phyloP scores from a whole-genome alignment of 2,888 invertebrate species.

The Aspidiotus rigidus region DNA sequence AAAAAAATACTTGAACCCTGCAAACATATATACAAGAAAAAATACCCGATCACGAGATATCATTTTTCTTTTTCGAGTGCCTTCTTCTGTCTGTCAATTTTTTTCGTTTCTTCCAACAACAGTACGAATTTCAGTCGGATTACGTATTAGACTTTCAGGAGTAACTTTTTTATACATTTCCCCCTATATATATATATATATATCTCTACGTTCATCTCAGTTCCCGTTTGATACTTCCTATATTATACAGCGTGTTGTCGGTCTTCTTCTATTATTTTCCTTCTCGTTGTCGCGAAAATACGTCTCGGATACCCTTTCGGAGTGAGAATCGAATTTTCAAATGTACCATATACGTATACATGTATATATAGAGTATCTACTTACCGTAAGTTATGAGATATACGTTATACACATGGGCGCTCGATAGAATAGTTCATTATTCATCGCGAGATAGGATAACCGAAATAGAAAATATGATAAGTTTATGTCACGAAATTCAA shows the following conservation, averaged over 20 bases:
- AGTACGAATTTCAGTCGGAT: constrained; percentile 14
- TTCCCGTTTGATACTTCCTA: constrained; percentile 1
- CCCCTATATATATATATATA: no score
- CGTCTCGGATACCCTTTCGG: constrained; percentile 2
- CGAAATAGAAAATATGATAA: constrained; percentile 34
- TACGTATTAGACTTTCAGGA: constrained; percentile 26
- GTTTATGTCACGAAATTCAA: constrained; percentile 33
- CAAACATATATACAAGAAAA: not conserved
- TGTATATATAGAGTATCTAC: no score
- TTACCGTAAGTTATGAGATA: no score
- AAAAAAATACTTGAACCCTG: no score
- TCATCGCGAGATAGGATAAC: constrained; percentile 32
- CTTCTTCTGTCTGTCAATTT: constrained; percentile 6
- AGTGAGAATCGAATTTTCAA: constrained; percentile 30
- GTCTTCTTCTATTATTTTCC: not conserved
- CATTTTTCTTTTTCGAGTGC: constrained; percentile 24
- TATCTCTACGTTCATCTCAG: no score
- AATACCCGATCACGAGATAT: not conserved
- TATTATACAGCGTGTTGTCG: no score
- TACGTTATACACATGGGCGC: constrained; percentile 20
- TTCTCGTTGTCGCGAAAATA: not conserved
- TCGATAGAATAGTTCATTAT: constrained; percentile 32
- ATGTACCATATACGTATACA: not conserved
- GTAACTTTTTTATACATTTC: constrained; percentile 21
- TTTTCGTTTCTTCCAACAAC: not conserved